Conservation (phyloP, 2,888 invertebrate genomes). For the Biston stratarius region DNA sequence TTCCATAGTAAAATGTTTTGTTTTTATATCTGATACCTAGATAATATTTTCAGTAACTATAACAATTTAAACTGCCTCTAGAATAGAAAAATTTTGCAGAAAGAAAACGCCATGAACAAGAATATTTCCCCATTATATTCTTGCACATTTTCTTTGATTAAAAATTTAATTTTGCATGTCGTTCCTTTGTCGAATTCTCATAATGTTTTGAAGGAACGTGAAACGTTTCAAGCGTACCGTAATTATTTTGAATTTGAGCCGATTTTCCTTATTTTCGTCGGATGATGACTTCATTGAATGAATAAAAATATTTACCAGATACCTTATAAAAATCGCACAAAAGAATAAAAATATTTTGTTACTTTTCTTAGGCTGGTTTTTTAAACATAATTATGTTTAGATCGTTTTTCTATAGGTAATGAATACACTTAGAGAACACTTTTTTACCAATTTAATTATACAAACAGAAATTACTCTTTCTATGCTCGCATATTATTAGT, state of each 20-base stretch:
- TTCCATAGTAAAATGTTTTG: too few species aligned
- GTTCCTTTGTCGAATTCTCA: conserved; percentile 36
- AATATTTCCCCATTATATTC: conserved; percentile 8
- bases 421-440: too few species aligned
- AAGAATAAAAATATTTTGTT: background rate
- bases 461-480: too few species aligned
- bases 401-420: too few species aligned
- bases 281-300: conserved; percentile 33
- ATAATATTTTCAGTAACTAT: too few species aligned
- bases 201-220: conserved; percentile 39
- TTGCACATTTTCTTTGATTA: conserved; percentile 28
- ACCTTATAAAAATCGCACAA: conserved; percentile 12
- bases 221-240: conserved; percentile 33
- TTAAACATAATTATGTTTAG: background rate
- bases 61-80: background rate
- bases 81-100: background rate
- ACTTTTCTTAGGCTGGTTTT: background rate
- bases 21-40: too few species aligned
- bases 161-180: conserved; percentile 34
- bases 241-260: conserved; percentile 40
- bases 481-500: too few species aligned
- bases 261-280: conserved; percentile 42
- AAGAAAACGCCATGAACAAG: background rate
- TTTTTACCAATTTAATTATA: too few species aligned
- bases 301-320: conserved; percentile 28